These are phyloP conservation scores for Bellardia pandia DNA, from an alignment of 2,888 invertebrate genomes.

Conservation along the genomic window DNA sequence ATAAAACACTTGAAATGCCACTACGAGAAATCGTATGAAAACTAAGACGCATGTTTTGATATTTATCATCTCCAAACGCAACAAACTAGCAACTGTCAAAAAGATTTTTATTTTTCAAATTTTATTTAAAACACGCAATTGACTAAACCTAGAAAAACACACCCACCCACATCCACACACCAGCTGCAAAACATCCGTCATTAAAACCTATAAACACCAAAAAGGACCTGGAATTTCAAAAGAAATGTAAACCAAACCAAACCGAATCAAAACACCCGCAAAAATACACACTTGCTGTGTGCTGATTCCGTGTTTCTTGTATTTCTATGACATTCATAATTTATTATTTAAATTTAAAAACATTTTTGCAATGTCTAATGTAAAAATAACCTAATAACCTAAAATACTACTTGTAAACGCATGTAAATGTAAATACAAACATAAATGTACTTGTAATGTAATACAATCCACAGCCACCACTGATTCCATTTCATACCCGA, in stretches of 20 bases:
- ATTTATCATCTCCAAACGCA: constrained; percentile 39
- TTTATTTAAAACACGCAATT: constrained; percentile 62
- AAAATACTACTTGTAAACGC: constrained; percentile 64
- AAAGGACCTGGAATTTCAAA: constrained; percentile 35
- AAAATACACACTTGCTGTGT: constrained; percentile 62
- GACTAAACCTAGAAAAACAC: constrained; percentile 28
- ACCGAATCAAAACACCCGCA: constrained; percentile 49
- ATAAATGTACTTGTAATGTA: constrained; percentile 45
- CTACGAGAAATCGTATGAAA: neutral
- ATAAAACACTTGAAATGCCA: constrained; percentile 70
- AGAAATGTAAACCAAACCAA: constrained; percentile 61
- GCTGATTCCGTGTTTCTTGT: constrained; percentile 38
- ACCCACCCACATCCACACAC: neutral
- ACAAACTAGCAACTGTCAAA: constrained; percentile 61
- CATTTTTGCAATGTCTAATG: constrained; percentile 51
- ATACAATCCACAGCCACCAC: constrained; percentile 40
- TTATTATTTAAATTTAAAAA: constrained; percentile 56
- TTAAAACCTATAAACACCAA: constrained; percentile 28
- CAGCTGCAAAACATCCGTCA: neutral
- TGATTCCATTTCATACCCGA: neutral
- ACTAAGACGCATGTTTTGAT: constrained; percentile 35
- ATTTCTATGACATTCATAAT: constrained; percentile 19
- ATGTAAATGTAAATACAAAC: constrained; percentile 4
- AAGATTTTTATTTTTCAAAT: constrained; percentile 42
- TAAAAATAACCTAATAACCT: constrained; percentile 71